Conservation (phyloP, 2,888 invertebrate genomes). For the Nomada lathburiana region DNA sequence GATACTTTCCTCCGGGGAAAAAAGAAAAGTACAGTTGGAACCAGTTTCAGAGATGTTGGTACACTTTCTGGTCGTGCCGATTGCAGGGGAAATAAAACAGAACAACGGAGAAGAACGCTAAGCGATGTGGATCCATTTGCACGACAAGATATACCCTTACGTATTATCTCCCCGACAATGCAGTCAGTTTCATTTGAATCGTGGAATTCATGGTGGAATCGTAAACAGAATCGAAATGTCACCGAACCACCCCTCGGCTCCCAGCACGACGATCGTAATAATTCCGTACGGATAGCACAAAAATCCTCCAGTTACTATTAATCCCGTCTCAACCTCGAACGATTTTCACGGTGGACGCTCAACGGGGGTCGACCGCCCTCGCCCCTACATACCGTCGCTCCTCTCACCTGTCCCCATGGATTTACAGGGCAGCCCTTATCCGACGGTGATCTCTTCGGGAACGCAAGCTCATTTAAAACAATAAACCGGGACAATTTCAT, state of each 20-base stretch:
- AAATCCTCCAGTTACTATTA: slow-evolving; percentile 47
- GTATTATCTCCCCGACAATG: too few relatives aligned
- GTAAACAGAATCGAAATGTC: too few relatives aligned
- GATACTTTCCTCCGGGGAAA: background rate
- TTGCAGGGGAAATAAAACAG: background rate
- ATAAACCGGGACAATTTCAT: slow-evolving; percentile 82
- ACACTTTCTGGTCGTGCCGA: background rate
- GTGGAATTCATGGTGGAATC: too few relatives aligned
- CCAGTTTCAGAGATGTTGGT: background rate
- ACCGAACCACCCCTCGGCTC: too few relatives aligned
- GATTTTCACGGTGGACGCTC: slow-evolving; percentile 71
- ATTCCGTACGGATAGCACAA: background rate
- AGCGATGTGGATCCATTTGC: too few relatives aligned
- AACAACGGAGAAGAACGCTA: background rate
- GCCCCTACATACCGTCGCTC: slow-evolving; percentile 38
- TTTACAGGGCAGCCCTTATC: slow-evolving; percentile 79
- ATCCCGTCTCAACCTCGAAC: slow-evolving; percentile 55
- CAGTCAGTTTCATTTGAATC: too few relatives aligned
- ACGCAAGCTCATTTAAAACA: slow-evolving; percentile 80
- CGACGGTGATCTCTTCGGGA: slow-evolving; percentile 78
- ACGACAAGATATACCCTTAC: too few relatives aligned
- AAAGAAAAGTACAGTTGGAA: background rate
- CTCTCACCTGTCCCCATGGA: slow-evolving; percentile 52
- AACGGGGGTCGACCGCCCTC: slow-evolving; percentile 73
- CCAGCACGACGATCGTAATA: too few relatives aligned